Evolutionary conservation across 1,140 invertebrate species (phyloP).

Genomic region (Hyposmocoma kahamanoa): DNA sequence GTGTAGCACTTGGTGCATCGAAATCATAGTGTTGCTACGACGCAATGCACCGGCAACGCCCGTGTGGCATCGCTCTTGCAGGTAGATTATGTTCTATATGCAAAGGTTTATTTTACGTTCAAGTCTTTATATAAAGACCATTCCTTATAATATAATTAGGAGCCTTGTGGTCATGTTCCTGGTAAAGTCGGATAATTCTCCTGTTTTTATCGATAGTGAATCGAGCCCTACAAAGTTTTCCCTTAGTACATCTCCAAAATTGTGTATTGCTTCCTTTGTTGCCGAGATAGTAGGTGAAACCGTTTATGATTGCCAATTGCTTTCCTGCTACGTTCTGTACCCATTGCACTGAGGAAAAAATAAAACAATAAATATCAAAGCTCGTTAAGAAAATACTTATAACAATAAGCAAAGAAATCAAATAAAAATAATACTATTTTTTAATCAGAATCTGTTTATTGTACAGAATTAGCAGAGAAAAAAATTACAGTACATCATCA

Average conservation of each 20-base stretch:
- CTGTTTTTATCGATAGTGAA: neutral
- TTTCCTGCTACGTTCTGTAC: conserved; percentile 30
- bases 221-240: conserved; percentile 2
- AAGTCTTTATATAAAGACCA: neutral
- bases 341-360: conserved; percentile 19
- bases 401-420: too few species aligned
- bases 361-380: conserved; percentile 6
- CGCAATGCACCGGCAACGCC: neutral
- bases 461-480: too few species aligned
- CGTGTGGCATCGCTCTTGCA: neutral
- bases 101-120: neutral
- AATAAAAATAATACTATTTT: too few species aligned
- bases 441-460: too few species aligned
- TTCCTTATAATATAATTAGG: neutral
- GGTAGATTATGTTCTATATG: neutral
- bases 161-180: neutral
- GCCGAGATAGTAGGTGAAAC: conserved; percentile 18
- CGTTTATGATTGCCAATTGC: conserved; percentile 25
- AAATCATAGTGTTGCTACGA: neutral
- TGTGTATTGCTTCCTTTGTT: neutral
- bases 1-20: neutral
- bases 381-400: too few species aligned
- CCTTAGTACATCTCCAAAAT: conserved; percentile 5
- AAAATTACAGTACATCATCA: too few species aligned
- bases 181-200: neutral